phyloP scores from a whole-genome alignment of 2,888 invertebrate genomes.

The Phyllotreta striolata region DNA sequence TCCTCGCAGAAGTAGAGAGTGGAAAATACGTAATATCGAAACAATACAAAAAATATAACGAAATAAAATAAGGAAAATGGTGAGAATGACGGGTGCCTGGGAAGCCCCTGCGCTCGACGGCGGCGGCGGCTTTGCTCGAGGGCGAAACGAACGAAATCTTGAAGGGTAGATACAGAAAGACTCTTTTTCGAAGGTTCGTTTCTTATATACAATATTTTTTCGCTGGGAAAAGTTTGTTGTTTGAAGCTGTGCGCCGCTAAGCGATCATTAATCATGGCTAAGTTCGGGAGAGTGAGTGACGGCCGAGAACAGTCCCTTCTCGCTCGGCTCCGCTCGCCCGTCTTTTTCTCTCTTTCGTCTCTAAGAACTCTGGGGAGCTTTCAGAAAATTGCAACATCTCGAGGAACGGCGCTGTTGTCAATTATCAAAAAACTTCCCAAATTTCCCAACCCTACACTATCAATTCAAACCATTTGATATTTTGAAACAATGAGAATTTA shows the following conservation, averaged over 20 bases:
- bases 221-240: constrained; percentile 72
- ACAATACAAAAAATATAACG: neutral
- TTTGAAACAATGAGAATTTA: too few relatives aligned
- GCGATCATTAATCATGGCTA: constrained; percentile 67
- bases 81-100: constrained; percentile 39
- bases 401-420: constrained; percentile 39
- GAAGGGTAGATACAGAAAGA: constrained; percentile 63
- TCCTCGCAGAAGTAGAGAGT: too few relatives aligned
- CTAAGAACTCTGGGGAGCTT: constrained; percentile 62
- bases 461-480: too few relatives aligned
- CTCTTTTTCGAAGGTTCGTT: constrained; percentile 62
- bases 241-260: constrained; percentile 66
- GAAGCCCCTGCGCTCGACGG: constrained; percentile 8
- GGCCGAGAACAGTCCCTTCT: constrained; percentile 55
- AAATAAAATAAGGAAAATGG: constrained; percentile 28
- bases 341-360: constrained; percentile 41
- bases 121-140: constrained; percentile 34
- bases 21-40: too few relatives aligned
- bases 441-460: too few relatives aligned
- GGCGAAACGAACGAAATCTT: constrained; percentile 59
- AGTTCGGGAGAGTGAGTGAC: constrained; percentile 65
- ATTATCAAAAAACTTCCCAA: neutral
- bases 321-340: constrained; percentile 29
- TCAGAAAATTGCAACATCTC: constrained; percentile 63
- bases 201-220: constrained; percentile 64